Percentiles rank a stretch among this genome's conserved stretches.
phyloP scores from a whole-genome alignment of 2,113 vertebrate genomes.

The Aegithalos caudatus region DNA sequence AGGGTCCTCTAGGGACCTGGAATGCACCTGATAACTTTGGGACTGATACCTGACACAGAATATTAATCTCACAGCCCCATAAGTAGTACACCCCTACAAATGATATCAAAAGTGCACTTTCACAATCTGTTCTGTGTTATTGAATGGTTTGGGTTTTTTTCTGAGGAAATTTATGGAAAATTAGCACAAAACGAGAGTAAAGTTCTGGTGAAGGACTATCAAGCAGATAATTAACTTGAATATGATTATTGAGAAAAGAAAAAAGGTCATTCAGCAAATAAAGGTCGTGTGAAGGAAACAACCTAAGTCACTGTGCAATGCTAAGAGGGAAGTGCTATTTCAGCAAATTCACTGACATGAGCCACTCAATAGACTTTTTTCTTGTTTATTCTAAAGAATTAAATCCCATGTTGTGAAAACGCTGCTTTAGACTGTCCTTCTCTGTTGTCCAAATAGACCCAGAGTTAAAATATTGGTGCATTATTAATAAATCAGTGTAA shows the following conservation, averaged over 20 bases:
- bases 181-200: conserved; percentile 61
- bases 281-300: conserved; percentile 60
- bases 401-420: background rate
- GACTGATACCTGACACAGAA: conserved; percentile 31
- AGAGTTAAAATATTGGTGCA: background rate
- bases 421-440: background rate
- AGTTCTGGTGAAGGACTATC: conserved; percentile 27
- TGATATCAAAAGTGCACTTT: conserved; percentile 17
- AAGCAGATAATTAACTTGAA: conserved; percentile 60
- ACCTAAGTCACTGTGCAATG: background rate
- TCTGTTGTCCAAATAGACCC: background rate
- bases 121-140: conserved; percentile 41
- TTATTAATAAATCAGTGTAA: background rate
- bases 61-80: conserved; percentile 19
- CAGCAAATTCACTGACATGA: conserved; percentile 3
- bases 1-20: background rate
- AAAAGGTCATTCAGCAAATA: conserved; percentile 39
- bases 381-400: background rate
- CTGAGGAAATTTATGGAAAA: conserved; percentile 68
- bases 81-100: background rate
- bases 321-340: conserved; percentile 17
- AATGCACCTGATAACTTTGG: conserved; percentile 48
- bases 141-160: background rate
- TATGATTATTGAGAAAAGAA: conserved; percentile 28
- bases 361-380: background rate